A percentile compares a stretch with the other conserved stretches of the same genome.
These are phyloP conservation scores for Linnaemya tessellans DNA, from an alignment of 2,888 invertebrate species.

Conservation along the genomic window DNA sequence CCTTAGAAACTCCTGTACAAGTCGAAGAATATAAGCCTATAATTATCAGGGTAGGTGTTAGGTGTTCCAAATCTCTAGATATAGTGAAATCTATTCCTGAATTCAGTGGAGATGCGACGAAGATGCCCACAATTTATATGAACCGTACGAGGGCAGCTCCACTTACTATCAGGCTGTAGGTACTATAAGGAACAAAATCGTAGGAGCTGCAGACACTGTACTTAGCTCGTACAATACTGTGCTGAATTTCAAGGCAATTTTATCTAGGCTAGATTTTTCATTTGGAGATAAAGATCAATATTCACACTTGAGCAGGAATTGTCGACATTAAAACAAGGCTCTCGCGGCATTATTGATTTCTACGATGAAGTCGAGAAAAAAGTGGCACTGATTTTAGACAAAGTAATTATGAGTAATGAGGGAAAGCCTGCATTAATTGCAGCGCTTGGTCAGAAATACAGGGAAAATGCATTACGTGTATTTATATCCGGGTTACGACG, in stretches of 20 bases:
- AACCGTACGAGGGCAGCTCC: constrained; percentile 17
- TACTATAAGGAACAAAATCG: constrained; percentile 26
- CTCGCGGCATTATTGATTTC: constrained; percentile 61
- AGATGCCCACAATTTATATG: constrained; percentile 33
- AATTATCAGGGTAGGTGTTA: constrained; percentile 21
- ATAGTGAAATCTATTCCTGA: constrained; percentile 33
- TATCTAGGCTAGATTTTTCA: constrained; percentile 69
- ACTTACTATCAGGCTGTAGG: constrained; percentile 34
- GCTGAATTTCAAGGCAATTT: constrained; percentile 30
- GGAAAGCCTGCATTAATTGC: constrained; percentile 42
- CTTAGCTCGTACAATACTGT: constrained; percentile 39
- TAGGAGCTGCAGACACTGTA: constrained; percentile 23
- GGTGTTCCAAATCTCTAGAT: constrained; percentile 31
- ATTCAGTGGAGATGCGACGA: constrained; percentile 7
- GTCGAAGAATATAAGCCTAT: constrained; percentile 39
- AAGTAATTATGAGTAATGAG: constrained; percentile 71
- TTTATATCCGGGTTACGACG: constrained; percentile 35
- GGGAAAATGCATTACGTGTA: constrained; percentile 37
- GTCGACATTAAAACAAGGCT: constrained; percentile 69
- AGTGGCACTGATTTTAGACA: constrained; percentile 69
- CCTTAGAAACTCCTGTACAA: constrained; percentile 26
- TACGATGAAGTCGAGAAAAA: constrained; percentile 71
- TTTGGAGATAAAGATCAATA: constrained; percentile 70
- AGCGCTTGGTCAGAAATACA: constrained; percentile 34
- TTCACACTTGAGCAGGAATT: constrained; percentile 68